Percentiles rank a stretch among this genome's conserved stretches.
phyloP scores from a whole-genome alignment of 2,888 invertebrate genomes.

The Hydroisotoma schaefferi region DNA sequence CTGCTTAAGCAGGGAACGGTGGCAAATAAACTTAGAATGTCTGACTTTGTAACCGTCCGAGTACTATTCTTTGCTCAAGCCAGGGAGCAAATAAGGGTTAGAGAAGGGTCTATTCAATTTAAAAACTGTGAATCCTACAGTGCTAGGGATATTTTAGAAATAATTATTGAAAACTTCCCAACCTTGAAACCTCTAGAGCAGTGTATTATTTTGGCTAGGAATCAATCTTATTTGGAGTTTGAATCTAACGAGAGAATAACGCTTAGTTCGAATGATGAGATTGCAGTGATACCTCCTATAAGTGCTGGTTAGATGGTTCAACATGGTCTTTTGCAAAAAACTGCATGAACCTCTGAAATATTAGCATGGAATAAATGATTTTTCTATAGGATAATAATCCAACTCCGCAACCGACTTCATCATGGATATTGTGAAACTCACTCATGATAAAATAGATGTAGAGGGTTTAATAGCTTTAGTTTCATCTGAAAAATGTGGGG shows the following conservation, averaged over 20 bases:
- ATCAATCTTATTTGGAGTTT: constrained; percentile 70
- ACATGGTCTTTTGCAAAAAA: neutral
- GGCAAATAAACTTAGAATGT: neutral
- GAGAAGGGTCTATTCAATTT: constrained; percentile 58
- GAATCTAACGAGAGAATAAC: constrained; percentile 56
- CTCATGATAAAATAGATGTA: constrained; percentile 64
- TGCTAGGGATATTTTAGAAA: constrained; percentile 61
- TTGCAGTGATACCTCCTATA: constrained; percentile 90
- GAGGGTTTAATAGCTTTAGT: constrained; percentile 66
- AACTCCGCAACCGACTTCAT: constrained; percentile 50
- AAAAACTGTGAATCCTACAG: constrained; percentile 55
- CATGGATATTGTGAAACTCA: constrained; percentile 70
- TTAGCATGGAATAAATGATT: neutral
- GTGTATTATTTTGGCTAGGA: constrained; percentile 73
- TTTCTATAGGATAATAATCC: constrained; percentile 5
- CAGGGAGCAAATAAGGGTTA: constrained; percentile 71
- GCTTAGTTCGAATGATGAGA: constrained; percentile 68
- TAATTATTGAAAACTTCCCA: constrained; percentile 62
- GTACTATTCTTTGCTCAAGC: constrained; percentile 87
- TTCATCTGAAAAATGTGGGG: constrained; percentile 72
- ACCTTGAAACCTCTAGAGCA: constrained; percentile 63
- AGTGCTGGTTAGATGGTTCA: constrained; percentile 88
- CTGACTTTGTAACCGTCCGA: constrained; percentile 56
- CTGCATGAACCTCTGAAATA: neutral
- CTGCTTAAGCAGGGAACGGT: too few species aligned